Percentiles rank a stretch among this genome's conserved stretches.
Evolutionary conservation across 2,888 invertebrate species (phyloP).

Genomic region (Trissoscelio sp.): DNA sequence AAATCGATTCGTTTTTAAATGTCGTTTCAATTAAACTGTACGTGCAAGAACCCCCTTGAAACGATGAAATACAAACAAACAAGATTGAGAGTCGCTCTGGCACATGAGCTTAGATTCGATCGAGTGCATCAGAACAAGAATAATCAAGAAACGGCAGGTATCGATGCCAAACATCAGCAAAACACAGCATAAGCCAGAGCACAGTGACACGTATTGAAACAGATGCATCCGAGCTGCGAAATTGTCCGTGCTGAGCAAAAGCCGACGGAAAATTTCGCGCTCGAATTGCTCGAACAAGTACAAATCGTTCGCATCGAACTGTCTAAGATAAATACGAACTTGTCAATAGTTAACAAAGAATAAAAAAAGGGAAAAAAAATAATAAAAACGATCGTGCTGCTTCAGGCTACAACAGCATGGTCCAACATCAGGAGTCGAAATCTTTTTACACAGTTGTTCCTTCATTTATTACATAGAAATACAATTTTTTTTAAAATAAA

Average conservation of each 20-base stretch:
- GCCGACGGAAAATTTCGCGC: conserved; percentile 8
- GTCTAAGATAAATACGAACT: conserved; percentile 34
- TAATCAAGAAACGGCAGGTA: conserved; percentile 65
- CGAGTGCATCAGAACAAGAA: conserved; percentile 8
- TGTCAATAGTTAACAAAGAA: conserved; percentile 6
- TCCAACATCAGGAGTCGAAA: conserved; percentile 14
- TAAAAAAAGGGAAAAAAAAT: neutral
- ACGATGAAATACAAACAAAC: neutral
- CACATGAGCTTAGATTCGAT: conserved; percentile 19
- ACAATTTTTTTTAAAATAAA: neutral
- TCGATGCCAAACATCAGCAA: conserved; percentile 72
- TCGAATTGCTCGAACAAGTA: conserved; percentile 26
- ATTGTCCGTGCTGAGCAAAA: conserved; percentile 32
- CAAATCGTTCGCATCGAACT: conserved; percentile 25
- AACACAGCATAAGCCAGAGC: conserved; percentile 76
- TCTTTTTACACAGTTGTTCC: too few relatives aligned
- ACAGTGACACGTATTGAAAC: conserved; percentile 70
- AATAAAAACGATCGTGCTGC: conserved; percentile 30
- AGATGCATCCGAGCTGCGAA: conserved; percentile 56
- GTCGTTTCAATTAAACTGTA: neutral
- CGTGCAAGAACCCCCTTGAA: conserved; percentile 33
- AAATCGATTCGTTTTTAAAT: conserved; percentile 4
- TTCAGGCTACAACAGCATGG: conserved; percentile 39
- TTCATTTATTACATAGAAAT: too few relatives aligned
- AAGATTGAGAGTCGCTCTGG: conserved; percentile 28